phyloP scores from a whole-genome alignment of 2,888 invertebrate species.

The Hymenopus coronatus region DNA sequence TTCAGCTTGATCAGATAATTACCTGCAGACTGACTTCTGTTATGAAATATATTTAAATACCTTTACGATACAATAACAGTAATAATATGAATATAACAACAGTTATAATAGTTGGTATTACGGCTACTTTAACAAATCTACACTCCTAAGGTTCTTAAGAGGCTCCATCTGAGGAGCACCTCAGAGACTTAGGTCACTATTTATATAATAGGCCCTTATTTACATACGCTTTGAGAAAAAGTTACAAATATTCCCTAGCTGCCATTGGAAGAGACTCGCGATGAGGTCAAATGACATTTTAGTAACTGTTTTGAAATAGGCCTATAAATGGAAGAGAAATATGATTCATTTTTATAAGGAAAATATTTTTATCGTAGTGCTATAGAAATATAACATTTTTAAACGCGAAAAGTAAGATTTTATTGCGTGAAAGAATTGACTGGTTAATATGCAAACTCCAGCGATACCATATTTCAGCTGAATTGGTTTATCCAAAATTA shows the following conservation, averaged over 20 bases:
- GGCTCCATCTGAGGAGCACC: neutral
- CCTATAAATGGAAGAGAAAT: neutral
- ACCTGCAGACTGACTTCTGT: neutral
- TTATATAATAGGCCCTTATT: neutral
- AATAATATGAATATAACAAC: neutral
- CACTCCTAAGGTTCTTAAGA: neutral
- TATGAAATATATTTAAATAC: neutral
- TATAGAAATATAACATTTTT: neutral
- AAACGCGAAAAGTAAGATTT: neutral
- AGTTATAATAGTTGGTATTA: neutral
- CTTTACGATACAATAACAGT: neutral
- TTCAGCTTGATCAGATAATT: neutral
- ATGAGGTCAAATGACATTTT: neutral
- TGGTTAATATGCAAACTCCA: neutral
- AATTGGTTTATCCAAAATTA: too few species aligned
- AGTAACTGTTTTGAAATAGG: neutral
- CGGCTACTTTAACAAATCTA: neutral
- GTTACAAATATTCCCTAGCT: neutral
- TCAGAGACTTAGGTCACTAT: neutral
- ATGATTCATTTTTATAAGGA: neutral
- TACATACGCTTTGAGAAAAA: neutral
- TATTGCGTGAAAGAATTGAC: neutral
- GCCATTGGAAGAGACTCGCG: constrained; percentile 24
- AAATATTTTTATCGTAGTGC: neutral
- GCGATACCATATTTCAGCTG: neutral